Conservation (phyloP, 2,888 invertebrate genomes). For the Oligia latruncula region DNA sequence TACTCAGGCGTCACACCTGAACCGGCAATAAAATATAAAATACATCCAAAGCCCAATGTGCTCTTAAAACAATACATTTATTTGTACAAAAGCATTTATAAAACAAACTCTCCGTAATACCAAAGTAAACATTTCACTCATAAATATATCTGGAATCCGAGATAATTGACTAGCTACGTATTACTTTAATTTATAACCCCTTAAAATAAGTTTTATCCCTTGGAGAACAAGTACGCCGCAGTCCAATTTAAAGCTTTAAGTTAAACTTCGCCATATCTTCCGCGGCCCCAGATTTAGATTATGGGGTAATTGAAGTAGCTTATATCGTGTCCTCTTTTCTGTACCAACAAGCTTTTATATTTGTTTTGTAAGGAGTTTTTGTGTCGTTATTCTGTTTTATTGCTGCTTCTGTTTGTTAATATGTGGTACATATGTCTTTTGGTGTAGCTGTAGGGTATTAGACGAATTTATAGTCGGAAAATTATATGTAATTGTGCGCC, state of each 20-base stretch:
- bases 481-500: background rate
- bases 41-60: constrained; percentile 27
- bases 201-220: constrained; percentile 81
- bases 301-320: constrained; percentile 79
- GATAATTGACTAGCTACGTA: constrained; percentile 84
- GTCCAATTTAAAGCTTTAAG: constrained; percentile 84
- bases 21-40: constrained; percentile 48
- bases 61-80: constrained; percentile 32
- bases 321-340: constrained; percentile 62
- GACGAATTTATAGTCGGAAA: background rate
- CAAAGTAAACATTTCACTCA: constrained; percentile 59
- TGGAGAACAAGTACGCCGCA: constrained; percentile 73
- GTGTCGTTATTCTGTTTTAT: constrained; percentile 46
- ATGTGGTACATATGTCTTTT: constrained; percentile 28
- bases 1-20: constrained; percentile 33
- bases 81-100: constrained; percentile 45
- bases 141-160: constrained; percentile 70
- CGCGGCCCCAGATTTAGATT: constrained; percentile 78
- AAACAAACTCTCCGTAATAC: constrained; percentile 45
- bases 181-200: constrained; percentile 86
- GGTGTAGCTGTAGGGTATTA: constrained; percentile 10
- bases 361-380: constrained; percentile 49
- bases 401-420: constrained; percentile 31
- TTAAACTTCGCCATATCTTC: constrained; percentile 84
- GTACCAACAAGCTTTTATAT: constrained; percentile 57